Evolutionary conservation across 2,888 invertebrate genomes (phyloP).

Genomic region (Timema podura): DNA sequence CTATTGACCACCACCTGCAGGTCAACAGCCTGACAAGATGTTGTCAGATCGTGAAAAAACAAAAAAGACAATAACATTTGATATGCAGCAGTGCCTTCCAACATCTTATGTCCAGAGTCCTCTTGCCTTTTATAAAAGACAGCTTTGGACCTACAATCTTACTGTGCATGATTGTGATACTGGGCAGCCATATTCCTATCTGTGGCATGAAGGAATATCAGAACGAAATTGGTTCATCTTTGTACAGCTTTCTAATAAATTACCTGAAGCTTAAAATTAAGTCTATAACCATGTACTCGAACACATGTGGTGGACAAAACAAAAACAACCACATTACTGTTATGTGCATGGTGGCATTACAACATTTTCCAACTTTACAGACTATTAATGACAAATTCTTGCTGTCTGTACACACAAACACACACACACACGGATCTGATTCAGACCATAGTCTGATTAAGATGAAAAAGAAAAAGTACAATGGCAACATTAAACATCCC

Average conservation of each 20-base stretch:
- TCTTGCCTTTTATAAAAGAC: slow-evolving; percentile 4
- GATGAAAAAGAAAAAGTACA: slow-evolving; percentile 15
- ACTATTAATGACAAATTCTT: not conserved
- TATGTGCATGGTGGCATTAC: slow-evolving; percentile 11
- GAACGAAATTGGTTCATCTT: not conserved
- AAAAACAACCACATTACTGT: slow-evolving; percentile 10
- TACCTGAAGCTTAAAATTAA: not conserved
- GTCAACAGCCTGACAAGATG: not conserved
- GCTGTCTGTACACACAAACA: not conserved
- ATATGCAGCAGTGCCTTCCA: slow-evolving; percentile 13
- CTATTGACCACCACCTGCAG: too few relatives aligned
- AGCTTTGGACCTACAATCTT: slow-evolving; percentile 5
- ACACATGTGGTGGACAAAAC: slow-evolving; percentile 6
- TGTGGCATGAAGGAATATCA: too few relatives aligned
- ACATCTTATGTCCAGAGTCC: not conserved
- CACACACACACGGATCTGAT: too few relatives aligned
- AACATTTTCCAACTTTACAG: not conserved
- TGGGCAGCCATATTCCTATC: too few relatives aligned
- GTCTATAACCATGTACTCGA: not conserved
- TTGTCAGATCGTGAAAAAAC: not conserved
- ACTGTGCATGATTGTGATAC: not conserved
- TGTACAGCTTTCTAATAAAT: not conserved
- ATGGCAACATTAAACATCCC: slow-evolving; percentile 19
- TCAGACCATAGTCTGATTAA: slow-evolving; percentile 15
- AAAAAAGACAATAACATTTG: not conserved